Evolutionary conservation across 2,113 vertebrate species (phyloP), one percentile per base, ranked within the genome.

Genomic region (Vidua macroura): DNA sequence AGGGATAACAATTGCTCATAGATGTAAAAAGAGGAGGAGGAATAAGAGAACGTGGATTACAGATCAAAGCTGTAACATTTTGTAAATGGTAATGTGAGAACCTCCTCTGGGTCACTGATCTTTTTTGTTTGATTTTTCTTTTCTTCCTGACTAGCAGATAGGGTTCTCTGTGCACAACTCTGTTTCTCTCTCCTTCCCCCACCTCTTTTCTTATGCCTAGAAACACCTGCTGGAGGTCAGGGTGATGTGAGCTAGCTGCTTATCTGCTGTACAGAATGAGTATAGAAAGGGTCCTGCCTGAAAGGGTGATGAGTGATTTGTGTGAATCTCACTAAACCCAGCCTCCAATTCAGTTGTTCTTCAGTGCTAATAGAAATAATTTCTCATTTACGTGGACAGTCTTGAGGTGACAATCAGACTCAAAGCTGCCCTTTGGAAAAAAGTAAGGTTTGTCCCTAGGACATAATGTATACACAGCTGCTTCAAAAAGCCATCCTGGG

Each of bases 21-120:
- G n/a, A 60, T 91, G 12, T 62, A 75, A 79, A 59, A 86, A 64
- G 74, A 73, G 25, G 48, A 87, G 25, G 63, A 77, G 43, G 39
- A 88, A 23, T 86, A 77, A 49, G 31, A 83, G 51, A 73, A 48
- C 5, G 1, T 25, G 48, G 82, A 83, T 91, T 92, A 70, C 19
- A 85, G 84, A 88, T 86, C 82, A 95, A 95, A 95, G 74, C 75
- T 59, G 59, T 77, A 84, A 77, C 13, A 28, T 70, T 90, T 70
- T 59, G 19, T 69, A 81, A 63, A 48, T 83, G 43, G 46, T 89
- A 80, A 93, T 53, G 75, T 51, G 51, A 88, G 43, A 93, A 67
- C 10, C 30, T 90, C 27, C 75, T 88, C 21, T 87, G 59, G 53
- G 46, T 59, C 16, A 8, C 35, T n/a, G 49, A 73, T 92, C 37